Percentiles rank a stretch among this genome's conserved stretches.
phyloP scores from a whole-genome alignment of 2,113 vertebrate genomes.

The Perca fluviatilis region DNA sequence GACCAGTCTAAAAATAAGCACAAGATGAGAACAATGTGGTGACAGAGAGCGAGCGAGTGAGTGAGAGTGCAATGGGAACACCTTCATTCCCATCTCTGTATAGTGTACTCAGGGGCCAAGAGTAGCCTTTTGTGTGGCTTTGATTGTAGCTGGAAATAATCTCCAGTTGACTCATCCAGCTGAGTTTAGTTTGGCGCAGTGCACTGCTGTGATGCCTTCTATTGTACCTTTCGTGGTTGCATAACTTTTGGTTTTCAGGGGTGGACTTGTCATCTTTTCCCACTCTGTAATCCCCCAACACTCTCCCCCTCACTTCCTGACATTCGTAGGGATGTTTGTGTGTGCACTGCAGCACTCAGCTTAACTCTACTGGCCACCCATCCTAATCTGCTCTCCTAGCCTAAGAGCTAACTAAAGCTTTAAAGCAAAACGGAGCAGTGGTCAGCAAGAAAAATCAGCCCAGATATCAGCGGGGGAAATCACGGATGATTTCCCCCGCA shows the following conservation, averaged over 20 bases:
- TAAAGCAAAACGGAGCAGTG: slow-evolving; percentile 54
- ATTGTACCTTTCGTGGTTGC: slow-evolving; percentile 35
- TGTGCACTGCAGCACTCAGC: slow-evolving; percentile 46
- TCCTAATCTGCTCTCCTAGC: slow-evolving; percentile 67
- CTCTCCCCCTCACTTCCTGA: slow-evolving; percentile 39
- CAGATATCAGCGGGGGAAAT: no score
- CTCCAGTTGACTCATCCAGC: slow-evolving; percentile 44
- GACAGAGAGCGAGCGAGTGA: slow-evolving; percentile 17
- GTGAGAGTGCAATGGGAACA: slow-evolving; percentile 32
- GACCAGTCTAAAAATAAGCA: slow-evolving; percentile 65
- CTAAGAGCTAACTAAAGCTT: slow-evolving; percentile 56
- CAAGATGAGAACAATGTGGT: slow-evolving; percentile 43
- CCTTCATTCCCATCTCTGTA: slow-evolving; percentile 18
- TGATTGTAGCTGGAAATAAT: slow-evolving; percentile 38
- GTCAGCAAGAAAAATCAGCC: slow-evolving; percentile 59
- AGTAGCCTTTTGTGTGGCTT: slow-evolving; percentile 24
- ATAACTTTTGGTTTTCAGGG: slow-evolving; percentile 50
- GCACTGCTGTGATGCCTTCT: background rate
- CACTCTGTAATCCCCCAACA: background rate
- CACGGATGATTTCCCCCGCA: slow-evolving; percentile 16
- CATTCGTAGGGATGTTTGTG: slow-evolving; percentile 54
- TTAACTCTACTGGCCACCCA: slow-evolving; percentile 60
- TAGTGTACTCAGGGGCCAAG: slow-evolving; percentile 18
- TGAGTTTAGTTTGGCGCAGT: slow-evolving; percentile 31
- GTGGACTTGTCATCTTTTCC: slow-evolving; percentile 42